Evolutionary conservation across 2,888 invertebrate genomes (phyloP).

Genomic region (Drosophila nr. perissopoda): DNA sequence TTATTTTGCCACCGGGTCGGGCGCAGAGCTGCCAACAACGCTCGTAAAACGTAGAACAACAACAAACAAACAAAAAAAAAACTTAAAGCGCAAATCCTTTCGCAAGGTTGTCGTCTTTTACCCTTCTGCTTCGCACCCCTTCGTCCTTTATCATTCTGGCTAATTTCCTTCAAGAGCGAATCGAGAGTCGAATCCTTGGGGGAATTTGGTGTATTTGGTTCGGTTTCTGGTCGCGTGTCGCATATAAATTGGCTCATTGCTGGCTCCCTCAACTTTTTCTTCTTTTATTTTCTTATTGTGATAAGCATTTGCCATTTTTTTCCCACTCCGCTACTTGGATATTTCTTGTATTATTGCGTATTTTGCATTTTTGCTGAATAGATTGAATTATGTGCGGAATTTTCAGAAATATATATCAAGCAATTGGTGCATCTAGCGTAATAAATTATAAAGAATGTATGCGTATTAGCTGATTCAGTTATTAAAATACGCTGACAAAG

Average conservation of each 20-base stretch:
- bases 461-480: neutral
- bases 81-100: conserved; percentile 60
- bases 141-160: neutral
- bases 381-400: conserved; percentile 19
- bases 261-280: conserved; percentile 2
- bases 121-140: neutral
- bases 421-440: neutral
- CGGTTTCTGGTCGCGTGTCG: conserved; percentile 61
- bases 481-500: neutral
- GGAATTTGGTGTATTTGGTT: conserved; percentile 26
- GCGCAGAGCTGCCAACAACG: conserved; percentile 17
- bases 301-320: conserved; percentile 41
- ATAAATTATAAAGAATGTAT: neutral
- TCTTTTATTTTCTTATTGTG: conserved; percentile 51
- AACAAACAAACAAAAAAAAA: conserved; percentile 2
- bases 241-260: conserved; percentile 79
- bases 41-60: conserved; percentile 35
- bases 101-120: conserved; percentile 7
- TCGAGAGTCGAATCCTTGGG: conserved; percentile 38
- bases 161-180: conserved; percentile 33
- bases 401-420: neutral
- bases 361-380: conserved; percentile 30
- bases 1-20: conserved; percentile 50
- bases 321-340: neutral
- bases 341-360: conserved; percentile 26